Evolutionary conservation across 2,888 invertebrate species (phyloP).

Genomic region (Leptopilina drosophilae): DNA sequence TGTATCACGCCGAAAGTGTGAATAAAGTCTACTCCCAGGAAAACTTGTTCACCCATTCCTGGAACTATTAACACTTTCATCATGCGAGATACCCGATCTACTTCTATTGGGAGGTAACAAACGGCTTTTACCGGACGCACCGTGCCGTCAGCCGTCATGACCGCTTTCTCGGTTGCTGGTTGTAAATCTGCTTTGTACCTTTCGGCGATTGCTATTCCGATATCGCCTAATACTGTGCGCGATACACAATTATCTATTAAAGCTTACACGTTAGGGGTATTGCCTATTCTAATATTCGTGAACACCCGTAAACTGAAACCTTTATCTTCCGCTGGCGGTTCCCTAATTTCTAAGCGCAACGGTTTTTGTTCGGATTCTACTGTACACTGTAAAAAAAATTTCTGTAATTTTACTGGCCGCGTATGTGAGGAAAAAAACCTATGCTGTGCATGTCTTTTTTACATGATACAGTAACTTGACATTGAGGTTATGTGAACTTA

Average conservation of each 20-base stretch:
- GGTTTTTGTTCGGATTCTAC: not conserved
- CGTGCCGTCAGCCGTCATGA: not conserved
- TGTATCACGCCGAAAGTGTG: not conserved
- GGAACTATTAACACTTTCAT: not conserved
- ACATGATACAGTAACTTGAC: no score
- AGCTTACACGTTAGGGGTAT: not conserved
- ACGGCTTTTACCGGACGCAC: not conserved
- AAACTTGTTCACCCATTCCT: constrained; percentile 10
- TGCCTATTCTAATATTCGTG: not conserved
- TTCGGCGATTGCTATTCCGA: not conserved
- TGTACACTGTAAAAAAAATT: no score
- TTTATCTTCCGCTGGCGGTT: not conserved
- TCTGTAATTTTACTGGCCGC: no score
- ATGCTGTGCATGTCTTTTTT: no score
- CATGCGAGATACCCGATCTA: not conserved
- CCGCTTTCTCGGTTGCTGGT: not conserved
- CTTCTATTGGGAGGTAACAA: constrained; percentile 1
- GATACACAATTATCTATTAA: not conserved
- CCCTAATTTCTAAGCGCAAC: not conserved
- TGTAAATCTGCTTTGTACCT: not conserved
- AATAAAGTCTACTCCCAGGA: not conserved
- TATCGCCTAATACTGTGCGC: not conserved
- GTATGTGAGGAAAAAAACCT: no score
- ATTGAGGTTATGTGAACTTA: no score
- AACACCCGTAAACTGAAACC: not conserved